phyloP scores from a whole-genome alignment of 2,113 vertebrate genomes.

The Odocoileus hemionus region DNA sequence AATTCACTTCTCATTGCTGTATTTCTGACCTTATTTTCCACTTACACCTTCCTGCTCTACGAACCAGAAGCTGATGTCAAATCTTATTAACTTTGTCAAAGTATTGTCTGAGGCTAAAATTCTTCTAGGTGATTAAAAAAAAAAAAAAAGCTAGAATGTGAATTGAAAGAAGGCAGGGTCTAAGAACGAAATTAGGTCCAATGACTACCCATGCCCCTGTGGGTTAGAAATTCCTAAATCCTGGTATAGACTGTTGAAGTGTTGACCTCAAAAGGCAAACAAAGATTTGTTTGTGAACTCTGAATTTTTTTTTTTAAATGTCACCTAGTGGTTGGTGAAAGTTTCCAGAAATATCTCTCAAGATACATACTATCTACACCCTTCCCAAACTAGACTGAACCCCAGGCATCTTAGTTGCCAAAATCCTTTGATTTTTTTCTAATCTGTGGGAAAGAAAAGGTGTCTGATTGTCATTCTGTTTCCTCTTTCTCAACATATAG shows the following conservation, averaged over 20 bases:
- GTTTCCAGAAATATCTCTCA: slow-evolving; percentile 1
- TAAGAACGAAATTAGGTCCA: not conserved
- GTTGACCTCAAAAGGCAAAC: not conserved
- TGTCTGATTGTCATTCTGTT: not conserved
- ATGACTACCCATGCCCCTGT: not conserved
- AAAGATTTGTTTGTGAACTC: not conserved
- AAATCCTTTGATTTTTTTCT: not conserved
- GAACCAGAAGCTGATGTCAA: not conserved
- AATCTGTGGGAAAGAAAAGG: not conserved
- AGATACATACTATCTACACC: not conserved
- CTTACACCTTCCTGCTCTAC: not conserved
- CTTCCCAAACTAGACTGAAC: not conserved
- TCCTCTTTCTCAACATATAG: not conserved
- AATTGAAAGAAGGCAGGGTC: not conserved
- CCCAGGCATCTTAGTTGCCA: not conserved
- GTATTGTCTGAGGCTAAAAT: not conserved
- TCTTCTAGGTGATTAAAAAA: not conserved
- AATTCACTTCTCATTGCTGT: not conserved
- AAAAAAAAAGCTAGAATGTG: not conserved
- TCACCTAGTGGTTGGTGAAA: not conserved
- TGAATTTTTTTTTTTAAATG: not conserved
- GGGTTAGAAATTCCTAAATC: not conserved
- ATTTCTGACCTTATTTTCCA: not conserved
- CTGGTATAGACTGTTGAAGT: not conserved
- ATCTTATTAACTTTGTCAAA: not conserved